These are phyloP conservation scores for Harlomillsia oculata DNA, from an alignment of 1,140 invertebrate species.

Conservation along the genomic window DNA sequence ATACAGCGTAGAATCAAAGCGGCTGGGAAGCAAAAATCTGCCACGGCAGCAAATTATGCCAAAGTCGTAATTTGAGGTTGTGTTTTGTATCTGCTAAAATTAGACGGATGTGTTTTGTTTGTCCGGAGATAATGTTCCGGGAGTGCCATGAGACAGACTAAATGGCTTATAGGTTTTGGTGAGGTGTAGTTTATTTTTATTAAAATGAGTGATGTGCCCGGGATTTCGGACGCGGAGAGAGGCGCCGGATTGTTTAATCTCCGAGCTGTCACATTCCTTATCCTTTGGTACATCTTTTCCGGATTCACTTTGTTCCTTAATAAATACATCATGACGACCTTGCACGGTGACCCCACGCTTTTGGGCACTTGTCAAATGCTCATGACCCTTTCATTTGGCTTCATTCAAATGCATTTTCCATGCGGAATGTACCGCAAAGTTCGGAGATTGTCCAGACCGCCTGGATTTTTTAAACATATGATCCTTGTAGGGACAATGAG, in stretches of 20 bases:
- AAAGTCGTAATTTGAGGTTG: too few species aligned
- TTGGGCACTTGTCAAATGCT: constrained; percentile 66
- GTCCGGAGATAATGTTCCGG: too few species aligned
- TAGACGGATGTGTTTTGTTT: too few species aligned
- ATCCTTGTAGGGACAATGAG: constrained; percentile 63
- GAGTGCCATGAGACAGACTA: not conserved
- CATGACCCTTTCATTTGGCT: constrained; percentile 64
- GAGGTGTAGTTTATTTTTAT: not conserved
- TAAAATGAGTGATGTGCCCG: not conserved
- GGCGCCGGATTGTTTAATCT: constrained; percentile 50
- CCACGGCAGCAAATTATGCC: too few species aligned
- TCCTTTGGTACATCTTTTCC: constrained; percentile 69
- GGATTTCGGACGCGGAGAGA: constrained; percentile 16
- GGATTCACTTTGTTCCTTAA: constrained; percentile 70
- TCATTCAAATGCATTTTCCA: constrained; percentile 65
- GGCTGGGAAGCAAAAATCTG: too few species aligned
- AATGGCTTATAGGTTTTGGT: not conserved
- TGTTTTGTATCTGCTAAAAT: too few species aligned
- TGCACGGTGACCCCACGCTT: constrained; percentile 66
- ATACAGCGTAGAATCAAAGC: too few species aligned
- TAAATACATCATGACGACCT: constrained; percentile 69
- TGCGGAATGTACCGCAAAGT: constrained; percentile 60
- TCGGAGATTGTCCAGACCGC: constrained; percentile 52
- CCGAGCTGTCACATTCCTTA: constrained; percentile 56
- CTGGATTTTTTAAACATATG: constrained; percentile 67